Base-by-base conservation (phyloP, 2,888 invertebrate species). In the Pristionchus maxplancki region DNA sequence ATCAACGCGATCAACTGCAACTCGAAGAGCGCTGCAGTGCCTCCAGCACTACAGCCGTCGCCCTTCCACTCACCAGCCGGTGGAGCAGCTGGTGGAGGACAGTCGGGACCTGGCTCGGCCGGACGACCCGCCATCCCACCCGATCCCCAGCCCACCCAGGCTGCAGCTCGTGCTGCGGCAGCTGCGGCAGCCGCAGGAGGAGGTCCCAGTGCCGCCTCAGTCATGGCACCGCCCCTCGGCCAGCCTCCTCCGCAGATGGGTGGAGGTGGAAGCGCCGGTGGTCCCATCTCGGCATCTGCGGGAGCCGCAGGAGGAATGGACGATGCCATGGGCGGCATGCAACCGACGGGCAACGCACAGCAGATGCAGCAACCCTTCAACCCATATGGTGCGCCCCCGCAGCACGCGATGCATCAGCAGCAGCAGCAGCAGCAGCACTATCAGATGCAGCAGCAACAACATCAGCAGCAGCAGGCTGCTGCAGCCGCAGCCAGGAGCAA, bases 1-100 rank as follows among this genome's bases (percentile, higher is more conserved):
- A 94, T 94, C 83, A 94, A 94, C 88, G 94, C 94, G 13, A 94
- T 94, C 89, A 94, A 94, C 89, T 94, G 94, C 90, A 94, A 94
- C 89, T 93, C 93, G 48, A 94, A 94, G 89, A 91, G 89, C 67
- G 91, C 82, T 13, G 88, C 93, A n/a, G 94, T 94, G 20, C 94
- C 94, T 1, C 91, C 92, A 6, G 93, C 92, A 28, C 90, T 94
- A 28, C 93, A 94, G 86, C 90, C 92, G 48, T 88, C 90, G 34
- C 91, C 92, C 53, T 87, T 82, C 87, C 82, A 74, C 28, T 40
- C 85, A n/a, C 85, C 62, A 28, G 17, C 31, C 9, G 50, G n/a
- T 3, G 81, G 81, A 17, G 82, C 24, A 48, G 48, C 34, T 8
- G 58, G 58, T 20, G 50, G 50, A 28, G 82, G 82, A 50, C 83